phyloP scores from a whole-genome alignment of 2,888 invertebrate genomes.

The Panzeria rudis region DNA sequence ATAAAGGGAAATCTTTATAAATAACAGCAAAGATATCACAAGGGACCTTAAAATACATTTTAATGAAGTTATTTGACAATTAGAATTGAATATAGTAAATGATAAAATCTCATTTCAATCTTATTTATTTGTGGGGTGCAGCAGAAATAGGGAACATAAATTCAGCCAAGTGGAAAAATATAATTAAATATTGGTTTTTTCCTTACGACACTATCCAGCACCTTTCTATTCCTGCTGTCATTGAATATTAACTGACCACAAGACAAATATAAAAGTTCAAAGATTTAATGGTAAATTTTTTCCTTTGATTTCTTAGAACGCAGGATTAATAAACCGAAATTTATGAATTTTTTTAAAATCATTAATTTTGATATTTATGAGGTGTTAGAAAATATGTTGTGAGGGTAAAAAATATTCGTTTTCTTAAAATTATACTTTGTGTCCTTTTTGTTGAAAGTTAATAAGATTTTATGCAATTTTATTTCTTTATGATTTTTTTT shows the following conservation, averaged over 20 bases:
- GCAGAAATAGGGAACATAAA: not conserved
- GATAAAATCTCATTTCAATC: constrained; percentile 65
- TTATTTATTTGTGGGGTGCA: constrained; percentile 38
- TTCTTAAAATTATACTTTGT: not conserved
- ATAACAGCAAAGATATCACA: not conserved
- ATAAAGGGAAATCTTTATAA: constrained; percentile 10
- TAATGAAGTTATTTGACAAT: constrained; percentile 62
- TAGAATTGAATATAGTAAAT: constrained; percentile 6
- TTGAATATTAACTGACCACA: constrained; percentile 52
- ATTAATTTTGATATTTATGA: constrained; percentile 68
- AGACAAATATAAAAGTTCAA: constrained; percentile 30
- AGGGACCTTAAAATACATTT: constrained; percentile 46
- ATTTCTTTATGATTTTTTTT: constrained; percentile 1
- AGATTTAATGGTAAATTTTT: not conserved
- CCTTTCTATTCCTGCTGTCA: not conserved
- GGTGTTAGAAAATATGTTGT: not conserved
- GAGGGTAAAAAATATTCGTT: constrained; percentile 17
- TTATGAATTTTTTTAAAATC: constrained; percentile 58
- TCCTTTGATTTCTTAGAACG: not conserved
- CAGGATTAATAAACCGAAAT: constrained; percentile 36
- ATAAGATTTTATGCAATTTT: constrained; percentile 61
- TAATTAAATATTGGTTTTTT: constrained; percentile 31
- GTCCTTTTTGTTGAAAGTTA: constrained; percentile 23
- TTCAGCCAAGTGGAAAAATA: constrained; percentile 61
- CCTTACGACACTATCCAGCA: not conserved